Percentiles rank a stretch among this genome's conserved stretches.
These are phyloP conservation scores for Mythimna loreyi DNA, from an alignment of 2,888 invertebrate genomes.

Conservation along the genomic window DNA sequence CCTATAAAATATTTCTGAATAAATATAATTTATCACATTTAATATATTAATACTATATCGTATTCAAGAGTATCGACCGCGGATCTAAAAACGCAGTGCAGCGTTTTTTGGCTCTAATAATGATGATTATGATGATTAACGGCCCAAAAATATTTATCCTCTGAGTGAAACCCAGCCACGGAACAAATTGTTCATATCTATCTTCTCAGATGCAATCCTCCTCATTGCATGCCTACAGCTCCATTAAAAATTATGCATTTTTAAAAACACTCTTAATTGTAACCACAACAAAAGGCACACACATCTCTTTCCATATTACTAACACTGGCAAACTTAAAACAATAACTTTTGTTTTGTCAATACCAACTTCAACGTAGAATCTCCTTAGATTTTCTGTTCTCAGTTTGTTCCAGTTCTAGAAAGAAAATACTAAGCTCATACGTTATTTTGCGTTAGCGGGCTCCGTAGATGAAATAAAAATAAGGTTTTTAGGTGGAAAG, in stretches of 20 bases:
- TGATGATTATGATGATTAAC: too few relatives aligned
- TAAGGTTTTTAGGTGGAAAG: constrained; percentile 39
- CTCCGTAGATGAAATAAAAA: constrained; percentile 47
- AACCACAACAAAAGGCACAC: constrained; percentile 22
- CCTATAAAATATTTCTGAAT: too few relatives aligned
- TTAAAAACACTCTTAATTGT: not conserved
- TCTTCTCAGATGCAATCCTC: not conserved
- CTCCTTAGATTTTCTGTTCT: constrained; percentile 73
- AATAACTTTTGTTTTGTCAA: constrained; percentile 74
- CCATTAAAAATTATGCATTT: too few relatives aligned
- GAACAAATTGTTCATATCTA: too few relatives aligned
- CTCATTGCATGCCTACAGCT: not conserved
- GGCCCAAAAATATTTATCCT: too few relatives aligned
- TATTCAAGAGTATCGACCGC: too few relatives aligned
- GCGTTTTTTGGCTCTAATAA: too few relatives aligned
- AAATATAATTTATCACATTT: too few relatives aligned
- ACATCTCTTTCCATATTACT: constrained; percentile 40
- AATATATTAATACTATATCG: too few relatives aligned
- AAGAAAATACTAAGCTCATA: constrained; percentile 69
- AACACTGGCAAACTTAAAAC: constrained; percentile 64
- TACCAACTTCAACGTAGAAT: constrained; percentile 72
- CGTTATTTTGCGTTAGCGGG: constrained; percentile 55
- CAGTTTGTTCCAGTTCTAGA: constrained; percentile 74
- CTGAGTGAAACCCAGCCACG: too few relatives aligned
- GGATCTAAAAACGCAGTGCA: too few relatives aligned